Evolutionary conservation across 1,140 invertebrate genomes (phyloP), one percentile per base, ranked within the genome.

Genomic region (Atta texana): DNA sequence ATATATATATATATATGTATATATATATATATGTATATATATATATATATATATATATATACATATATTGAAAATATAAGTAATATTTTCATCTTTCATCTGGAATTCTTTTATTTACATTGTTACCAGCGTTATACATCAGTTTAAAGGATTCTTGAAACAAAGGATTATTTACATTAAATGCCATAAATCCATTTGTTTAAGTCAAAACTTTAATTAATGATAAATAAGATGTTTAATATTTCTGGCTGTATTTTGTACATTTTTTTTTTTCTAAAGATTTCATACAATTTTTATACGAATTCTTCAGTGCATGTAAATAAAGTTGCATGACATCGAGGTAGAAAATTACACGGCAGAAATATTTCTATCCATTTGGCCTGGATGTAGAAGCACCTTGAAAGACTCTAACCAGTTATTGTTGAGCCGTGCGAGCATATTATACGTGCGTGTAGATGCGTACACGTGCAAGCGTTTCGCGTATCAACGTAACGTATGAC

Each of bases 401-500:
- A 84, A 34, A 75, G 28, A 85, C 5, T 75, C 39, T 66, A 68
- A 77, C 71, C 49, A 77, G 66, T 66, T 61, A 53, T 88, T 53
- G 87, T 86, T 63, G 57, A 66, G 31, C 18, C 82, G 74, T 55
- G 49, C 75, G 44, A 28, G 8, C 21, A 34, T 34, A 34, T 34
- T 28, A 21, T 31, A 69, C 76, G 16, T 57, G 61, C 51, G 39
- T 44, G 49, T 63, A 61, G 59, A 28, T 16, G 34, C 31, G 31
- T 69, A 53, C 49, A 14, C 39, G 57, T 77, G 57, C 16, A 14
- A 76, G 14, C 53, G 14, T 55, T 39, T 69, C 63, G 21, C 49
- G 64, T 53, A 69, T 16, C 24, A 44, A 12, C 14, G 31, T 89
- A 82, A 74, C 53, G 69, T 61, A 66, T 89, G 89, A 90, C 89